Evolutionary conservation across 2,113 vertebrate genomes (phyloP), one percentile per base, ranked within the genome.

Genomic region (Pardalotus punctatus): DNA sequence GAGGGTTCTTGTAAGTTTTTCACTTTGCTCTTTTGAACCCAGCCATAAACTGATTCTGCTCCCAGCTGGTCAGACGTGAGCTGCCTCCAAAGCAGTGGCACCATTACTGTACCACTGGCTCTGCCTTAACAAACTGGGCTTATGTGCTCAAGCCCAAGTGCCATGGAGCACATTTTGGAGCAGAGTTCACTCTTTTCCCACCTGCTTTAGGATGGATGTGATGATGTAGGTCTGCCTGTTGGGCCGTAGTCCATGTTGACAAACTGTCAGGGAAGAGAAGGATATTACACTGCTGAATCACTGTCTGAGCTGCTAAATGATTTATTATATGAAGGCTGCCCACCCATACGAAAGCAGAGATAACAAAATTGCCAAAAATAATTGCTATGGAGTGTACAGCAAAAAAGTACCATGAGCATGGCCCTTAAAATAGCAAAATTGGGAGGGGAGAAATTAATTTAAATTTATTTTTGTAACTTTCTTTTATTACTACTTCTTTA

Each of bases 381-480:
- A 38, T 22, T 50, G 35, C 77, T 92, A 27, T 42, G 42, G 61
- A 79, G 38, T 38, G 11, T 61, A 67, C 24, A 90, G 72, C 64
- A 82, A 94, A 88, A 80, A 91, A 56, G 7, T 28, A 48, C 81
- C 17, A n/a, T 28, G 42, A 74, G 14, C 17, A 7, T 21, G 18
- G 18, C 40, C 70, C 42, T 86, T 86, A 83, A 90, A 92, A 92
- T 56, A 90, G 40, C 21, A 82, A 71, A 81, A 91, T 1, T 7
- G 6, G 45, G 16, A 1, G 28, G 24, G 24, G 3, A 2, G 5
- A 5, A 66, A 70, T 58, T 60, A 9, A 22, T 72, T 70, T 72
- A 62, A 88, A 92, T 42, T 61, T 93, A 78, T 90, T 93, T 97
- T 89, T 13, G 6, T 94, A 79, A 14, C 62, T 86, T 92, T 71